Evolutionary conservation across 2,888 invertebrate genomes (phyloP).

Genomic region (Mythimna vitellina): DNA sequence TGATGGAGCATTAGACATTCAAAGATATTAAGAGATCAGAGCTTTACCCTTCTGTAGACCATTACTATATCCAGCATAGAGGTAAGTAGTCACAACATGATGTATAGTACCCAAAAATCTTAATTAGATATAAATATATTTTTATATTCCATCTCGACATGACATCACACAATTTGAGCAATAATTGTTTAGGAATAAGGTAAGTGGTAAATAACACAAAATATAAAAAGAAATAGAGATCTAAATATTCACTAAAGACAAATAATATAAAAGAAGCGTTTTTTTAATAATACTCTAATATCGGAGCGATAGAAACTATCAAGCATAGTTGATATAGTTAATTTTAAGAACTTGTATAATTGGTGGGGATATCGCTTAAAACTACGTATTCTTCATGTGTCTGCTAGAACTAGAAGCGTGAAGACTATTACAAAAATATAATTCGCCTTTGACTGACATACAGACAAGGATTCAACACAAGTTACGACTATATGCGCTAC

Average conservation of each 20-base stretch:
- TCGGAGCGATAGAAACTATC: conserved; percentile 49
- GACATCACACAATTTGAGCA: conserved; percentile 71
- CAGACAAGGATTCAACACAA: conserved; percentile 3
- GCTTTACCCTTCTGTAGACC: conserved; percentile 2
- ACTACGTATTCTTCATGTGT: conserved; percentile 45
- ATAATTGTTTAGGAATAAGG: conserved; percentile 47
- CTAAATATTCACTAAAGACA: conserved; percentile 18
- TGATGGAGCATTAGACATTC: neutral
- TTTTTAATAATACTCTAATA: conserved; percentile 29
- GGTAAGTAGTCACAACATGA: conserved; percentile 15
- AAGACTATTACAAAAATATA: conserved; percentile 39
- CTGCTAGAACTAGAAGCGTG: conserved; percentile 60
- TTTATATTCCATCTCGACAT: conserved; percentile 55
- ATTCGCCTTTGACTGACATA: conserved; percentile 13
- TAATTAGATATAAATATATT: conserved; percentile 18
- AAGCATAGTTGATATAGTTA: conserved; percentile 37
- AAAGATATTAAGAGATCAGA: neutral
- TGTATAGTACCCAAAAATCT: conserved; percentile 14
- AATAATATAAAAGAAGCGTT: conserved; percentile 22
- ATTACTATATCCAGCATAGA: conserved; percentile 4
- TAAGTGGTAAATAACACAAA: conserved; percentile 17
- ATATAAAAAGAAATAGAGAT: conserved; percentile 42
- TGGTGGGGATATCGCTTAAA: conserved; percentile 55
- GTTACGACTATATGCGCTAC: neutral
- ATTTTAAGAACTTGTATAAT: conserved; percentile 49